Conservation (phyloP, 2,113 vertebrate genomes). For the Perca fluviatilis region DNA sequence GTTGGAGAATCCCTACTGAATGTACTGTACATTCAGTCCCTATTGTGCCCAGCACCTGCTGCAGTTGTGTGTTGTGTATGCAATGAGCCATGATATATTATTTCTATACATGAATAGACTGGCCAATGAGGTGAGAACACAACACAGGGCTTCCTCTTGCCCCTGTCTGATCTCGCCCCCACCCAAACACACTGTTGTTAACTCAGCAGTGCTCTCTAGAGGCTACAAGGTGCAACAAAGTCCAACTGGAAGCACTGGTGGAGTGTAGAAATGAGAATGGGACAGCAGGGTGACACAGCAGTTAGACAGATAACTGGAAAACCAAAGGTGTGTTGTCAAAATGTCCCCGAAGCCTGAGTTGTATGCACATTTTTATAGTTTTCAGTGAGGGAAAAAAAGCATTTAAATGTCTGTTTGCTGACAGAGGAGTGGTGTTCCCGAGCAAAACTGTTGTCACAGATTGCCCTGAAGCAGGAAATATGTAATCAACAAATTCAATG, state of each 20-base stretch:
- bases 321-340: conserved; percentile 11
- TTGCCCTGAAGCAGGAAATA: conserved; percentile 22
- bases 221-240: neutral
- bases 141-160: neutral
- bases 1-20: conserved; percentile 1
- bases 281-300: conserved; percentile 15
- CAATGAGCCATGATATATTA: conserved; percentile 23
- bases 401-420: neutral
- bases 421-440: neutral
- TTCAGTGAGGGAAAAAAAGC: neutral
- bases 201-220: conserved; percentile 29
- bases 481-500: conserved; percentile 26
- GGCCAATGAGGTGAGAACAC: neutral
- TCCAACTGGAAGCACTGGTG: neutral
- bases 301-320: neutral
- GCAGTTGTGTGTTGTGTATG: conserved; percentile 21
- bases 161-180: conserved; percentile 12
- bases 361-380: neutral
- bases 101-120: conserved; percentile 39
- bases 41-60: conserved; percentile 44
- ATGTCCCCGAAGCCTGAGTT: neutral
- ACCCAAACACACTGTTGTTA: neutral
- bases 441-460: conserved; percentile 3
- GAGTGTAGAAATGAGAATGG: neutral
- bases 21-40: conserved; percentile 8